Percentiles rank a stretch among this genome's conserved stretches.
These are phyloP conservation scores for Corydoras sp. DNA, from an alignment of 2,113 vertebrate species.

Conservation along the genomic window DNA sequence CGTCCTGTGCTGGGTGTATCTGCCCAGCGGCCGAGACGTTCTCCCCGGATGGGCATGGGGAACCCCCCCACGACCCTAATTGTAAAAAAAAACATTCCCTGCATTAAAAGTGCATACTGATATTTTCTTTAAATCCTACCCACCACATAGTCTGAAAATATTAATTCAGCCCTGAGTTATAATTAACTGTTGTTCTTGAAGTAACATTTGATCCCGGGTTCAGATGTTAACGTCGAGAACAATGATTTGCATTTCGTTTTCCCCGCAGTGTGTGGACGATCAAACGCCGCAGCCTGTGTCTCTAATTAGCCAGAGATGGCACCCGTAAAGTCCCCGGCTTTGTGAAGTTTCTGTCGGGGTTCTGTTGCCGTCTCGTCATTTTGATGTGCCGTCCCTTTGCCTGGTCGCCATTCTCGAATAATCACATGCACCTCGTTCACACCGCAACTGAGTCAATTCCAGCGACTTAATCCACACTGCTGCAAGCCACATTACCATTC, in stretches of 20 bases:
- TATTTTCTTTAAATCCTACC: too few species aligned
- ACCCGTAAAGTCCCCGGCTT: constrained; percentile 19
- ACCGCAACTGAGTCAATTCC: constrained; percentile 65
- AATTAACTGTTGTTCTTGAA: too few species aligned
- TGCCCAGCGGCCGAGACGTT: too few species aligned
- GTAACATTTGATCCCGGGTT: background rate
- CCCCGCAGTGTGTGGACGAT: background rate
- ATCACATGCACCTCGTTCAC: constrained; percentile 54
- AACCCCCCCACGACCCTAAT: too few species aligned
- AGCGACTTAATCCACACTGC: constrained; percentile 76
- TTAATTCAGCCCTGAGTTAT: too few species aligned
- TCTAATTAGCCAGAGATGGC: constrained; percentile 37
- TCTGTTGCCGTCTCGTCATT: constrained; percentile 44
- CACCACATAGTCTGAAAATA: too few species aligned
- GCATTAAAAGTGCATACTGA: too few species aligned
- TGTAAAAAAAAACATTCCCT: too few species aligned
- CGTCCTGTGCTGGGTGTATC: too few species aligned
- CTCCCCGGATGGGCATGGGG: too few species aligned
- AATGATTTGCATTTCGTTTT: background rate
- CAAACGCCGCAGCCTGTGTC: constrained; percentile 5
- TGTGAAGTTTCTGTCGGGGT: constrained; percentile 22
- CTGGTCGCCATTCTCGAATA: constrained; percentile 80
- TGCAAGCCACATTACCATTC: constrained; percentile 81
- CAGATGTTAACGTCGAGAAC: background rate
- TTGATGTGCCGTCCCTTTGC: constrained; percentile 63